These are phyloP conservation scores for Galeopsomyia nigrocyanea DNA, from an alignment of 2,888 invertebrate species.

Conservation along the genomic window DNA sequence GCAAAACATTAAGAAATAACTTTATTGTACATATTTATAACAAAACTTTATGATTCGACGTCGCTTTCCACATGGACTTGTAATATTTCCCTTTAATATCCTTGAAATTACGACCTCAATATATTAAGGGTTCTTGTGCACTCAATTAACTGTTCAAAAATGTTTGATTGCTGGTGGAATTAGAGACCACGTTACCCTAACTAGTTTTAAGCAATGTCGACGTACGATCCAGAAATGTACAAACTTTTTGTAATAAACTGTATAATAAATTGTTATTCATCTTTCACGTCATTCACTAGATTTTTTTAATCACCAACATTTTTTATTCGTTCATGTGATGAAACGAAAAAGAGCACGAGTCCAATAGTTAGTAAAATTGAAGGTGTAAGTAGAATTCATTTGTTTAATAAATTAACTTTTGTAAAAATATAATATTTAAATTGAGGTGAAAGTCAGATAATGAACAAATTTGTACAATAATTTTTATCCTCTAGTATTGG, in stretches of 20 bases:
- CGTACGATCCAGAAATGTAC: slow-evolving; percentile 30
- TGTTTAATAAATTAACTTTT: no score
- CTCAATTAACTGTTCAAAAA: slow-evolving; percentile 40
- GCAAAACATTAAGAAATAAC: slow-evolving; percentile 42
- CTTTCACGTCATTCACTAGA: not conserved
- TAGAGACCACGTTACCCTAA: slow-evolving; percentile 30
- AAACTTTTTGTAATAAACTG: slow-evolving; percentile 39
- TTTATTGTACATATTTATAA: slow-evolving; percentile 47
- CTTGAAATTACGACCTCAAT: slow-evolving; percentile 25
- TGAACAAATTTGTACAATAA: slow-evolving; percentile 5
- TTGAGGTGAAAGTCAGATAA: not conserved
- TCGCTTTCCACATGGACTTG: slow-evolving; percentile 32
- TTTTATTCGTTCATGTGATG: slow-evolving; percentile 10
- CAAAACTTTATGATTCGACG: slow-evolving; percentile 43
- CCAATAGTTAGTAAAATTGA: slow-evolving; percentile 19
- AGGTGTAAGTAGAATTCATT: no score
- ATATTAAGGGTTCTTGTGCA: slow-evolving; percentile 41
- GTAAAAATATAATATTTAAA: not conserved
- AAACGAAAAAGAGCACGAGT: slow-evolving; percentile 15
- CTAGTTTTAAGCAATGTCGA: slow-evolving; percentile 41
- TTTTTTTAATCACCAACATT: not conserved
- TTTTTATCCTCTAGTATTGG: not conserved
- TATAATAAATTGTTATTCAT: slow-evolving; percentile 34
- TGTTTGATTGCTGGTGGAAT: slow-evolving; percentile 33
- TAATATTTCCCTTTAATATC: slow-evolving; percentile 24